A percentile compares a stretch with the other conserved stretches of the same genome.
Evolutionary conservation across 2,113 vertebrate species (phyloP).

Genomic region (Pelvicachromis taeniatus): DNA sequence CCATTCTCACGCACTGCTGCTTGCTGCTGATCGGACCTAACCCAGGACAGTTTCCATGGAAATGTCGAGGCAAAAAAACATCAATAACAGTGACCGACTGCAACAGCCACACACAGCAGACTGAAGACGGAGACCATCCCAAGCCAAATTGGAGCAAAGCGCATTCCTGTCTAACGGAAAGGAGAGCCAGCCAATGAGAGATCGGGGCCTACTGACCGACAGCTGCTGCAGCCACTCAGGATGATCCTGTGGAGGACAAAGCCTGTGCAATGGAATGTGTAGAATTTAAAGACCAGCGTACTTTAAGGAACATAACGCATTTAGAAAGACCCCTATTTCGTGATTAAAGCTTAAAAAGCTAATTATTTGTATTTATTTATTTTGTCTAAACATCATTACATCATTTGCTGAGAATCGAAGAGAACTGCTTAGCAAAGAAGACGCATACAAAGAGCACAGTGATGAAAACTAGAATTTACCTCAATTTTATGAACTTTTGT

Average conservation of each 20-base stretch:
- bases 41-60: conserved; percentile 61
- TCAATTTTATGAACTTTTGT: rapidly evolving
- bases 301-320: not conserved
- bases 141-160: not conserved
- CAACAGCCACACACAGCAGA: not conserved
- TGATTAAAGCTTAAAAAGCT: not conserved
- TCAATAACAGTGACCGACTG: conserved; percentile 15
- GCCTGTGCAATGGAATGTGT: conserved; percentile 38
- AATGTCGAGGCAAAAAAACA: conserved; percentile 35
- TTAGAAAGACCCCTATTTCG: not conserved
- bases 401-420: not conserved
- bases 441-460: not conserved
- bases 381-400: not conserved
- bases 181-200: conserved; percentile 34
- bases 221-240: conserved; percentile 24
- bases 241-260: not conserved
- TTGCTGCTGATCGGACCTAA: conserved; percentile 9
- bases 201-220: not conserved
- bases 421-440: not conserved
- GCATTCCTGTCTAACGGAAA: conserved; percentile 3
- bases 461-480: not conserved
- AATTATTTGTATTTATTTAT: not conserved
- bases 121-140: not conserved
- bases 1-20: conserved; percentile 49
- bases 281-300: not conserved